Evolutionary conservation across 2,113 vertebrate species (phyloP), one percentile per base, ranked within the genome.

Genomic region (Zeus faber): DNA sequence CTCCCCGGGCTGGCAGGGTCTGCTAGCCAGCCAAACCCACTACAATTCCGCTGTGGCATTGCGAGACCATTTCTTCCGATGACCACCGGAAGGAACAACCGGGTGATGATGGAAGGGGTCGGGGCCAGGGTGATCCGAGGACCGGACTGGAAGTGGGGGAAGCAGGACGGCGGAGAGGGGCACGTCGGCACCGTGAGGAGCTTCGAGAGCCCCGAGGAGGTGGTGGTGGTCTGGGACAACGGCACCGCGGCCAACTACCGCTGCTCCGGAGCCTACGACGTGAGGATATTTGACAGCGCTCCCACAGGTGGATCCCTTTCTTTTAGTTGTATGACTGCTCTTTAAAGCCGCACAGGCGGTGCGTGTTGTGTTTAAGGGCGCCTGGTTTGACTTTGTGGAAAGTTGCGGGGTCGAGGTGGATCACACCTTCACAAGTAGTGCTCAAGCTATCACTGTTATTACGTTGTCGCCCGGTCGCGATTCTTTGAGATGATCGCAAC

Each of bases 81-180:
- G 96, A 97, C 93, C 76, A 95, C 92, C 90, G 93, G 95, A 33
- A 90, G 96, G 86, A 98, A 99, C 70, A 99, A 99, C 89, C 91
- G 96, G 16, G 94, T 95, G 68, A 96, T 98, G 96, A 96, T 98
- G 92, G 96, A 98, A 76, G 96, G 96, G 60, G 96, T 98, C 10
- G 96, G 96, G 22, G 96, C 96, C 6, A 91, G 96, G 58, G 95
- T 97, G 21, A 91, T 98, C 37, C 92, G 96, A 26, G 96, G 96
- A 80, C 96, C 96, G 1, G 96, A 99, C 85, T 99, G 96, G 96
- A 99, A 98, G 77, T 99, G 96, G 96, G 96, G 96, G 8, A 98
- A 99, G 73, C 96, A 98, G 92, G 96, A 99, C 67, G 96, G 96
- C 11, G 96, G 96, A 81, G 96, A 99, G 84, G 96, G 96, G 55